Evolutionary conservation across 2,113 vertebrate species (phyloP).

Genomic region (Drymodes brunneopygia): DNA sequence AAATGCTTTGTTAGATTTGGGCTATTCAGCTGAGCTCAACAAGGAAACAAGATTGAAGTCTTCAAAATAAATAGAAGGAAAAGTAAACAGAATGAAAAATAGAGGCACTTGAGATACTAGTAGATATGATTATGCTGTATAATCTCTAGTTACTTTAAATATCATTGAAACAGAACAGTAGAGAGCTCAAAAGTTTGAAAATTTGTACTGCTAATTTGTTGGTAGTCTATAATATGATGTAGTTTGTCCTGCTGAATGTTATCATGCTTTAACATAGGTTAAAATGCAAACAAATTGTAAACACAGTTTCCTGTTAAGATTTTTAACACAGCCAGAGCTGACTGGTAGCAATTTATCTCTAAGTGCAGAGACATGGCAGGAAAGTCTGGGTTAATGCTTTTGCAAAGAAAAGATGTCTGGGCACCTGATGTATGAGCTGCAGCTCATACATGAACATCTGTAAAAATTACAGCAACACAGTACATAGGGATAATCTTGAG

Average conservation of each 20-base stretch:
- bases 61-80: not conserved
- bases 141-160: not conserved
- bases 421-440: not conserved
- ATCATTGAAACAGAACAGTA: not conserved
- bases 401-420: not conserved
- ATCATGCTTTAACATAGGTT: not conserved
- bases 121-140: not conserved
- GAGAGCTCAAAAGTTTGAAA: not conserved
- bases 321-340: not conserved
- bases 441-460: not conserved
- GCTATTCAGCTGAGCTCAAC: not conserved
- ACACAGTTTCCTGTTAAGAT: not conserved
- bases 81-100: not conserved
- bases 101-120: not conserved
- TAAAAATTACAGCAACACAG: fast-evolving
- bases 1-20: not conserved
- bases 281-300: not conserved
- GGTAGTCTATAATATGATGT: not conserved
- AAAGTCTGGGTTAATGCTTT: not conserved
- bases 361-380: not conserved
- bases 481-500: not conserved
- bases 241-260: not conserved
- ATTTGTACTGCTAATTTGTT: not conserved
- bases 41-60: not conserved
- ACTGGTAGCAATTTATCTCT: not conserved